A percentile compares a stretch with the other conserved stretches of the same genome.
Evolutionary conservation across 2,888 invertebrate genomes (phyloP).

Genomic region (Polydesmus complanatus): DNA sequence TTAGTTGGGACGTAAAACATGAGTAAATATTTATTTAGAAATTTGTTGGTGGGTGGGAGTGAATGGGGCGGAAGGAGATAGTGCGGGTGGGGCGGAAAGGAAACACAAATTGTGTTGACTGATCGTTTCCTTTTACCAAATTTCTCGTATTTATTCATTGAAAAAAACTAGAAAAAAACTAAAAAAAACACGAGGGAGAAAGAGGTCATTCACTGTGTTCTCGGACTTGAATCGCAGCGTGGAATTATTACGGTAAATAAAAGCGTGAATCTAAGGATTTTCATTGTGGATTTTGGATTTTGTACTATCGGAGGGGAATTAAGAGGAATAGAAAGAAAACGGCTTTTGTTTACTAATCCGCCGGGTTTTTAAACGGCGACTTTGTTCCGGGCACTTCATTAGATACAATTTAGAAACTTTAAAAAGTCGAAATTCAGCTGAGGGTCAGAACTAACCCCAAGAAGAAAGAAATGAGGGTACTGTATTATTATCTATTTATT

Average conservation of each 20-base stretch:
- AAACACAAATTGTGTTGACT: not conserved
- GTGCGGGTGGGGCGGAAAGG: not conserved
- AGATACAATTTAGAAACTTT: too few relatives aligned
- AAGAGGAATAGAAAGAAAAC: not conserved
- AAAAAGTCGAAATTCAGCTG: too few relatives aligned
- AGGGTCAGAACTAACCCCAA: too few relatives aligned
- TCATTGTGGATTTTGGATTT: too few relatives aligned
- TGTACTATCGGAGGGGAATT: not conserved
- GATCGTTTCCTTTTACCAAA: not conserved
- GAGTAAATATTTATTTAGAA: not conserved
- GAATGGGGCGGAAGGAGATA: not conserved
- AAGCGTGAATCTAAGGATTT: too few relatives aligned
- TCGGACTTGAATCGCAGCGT: not conserved
- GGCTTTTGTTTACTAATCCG: too few relatives aligned
- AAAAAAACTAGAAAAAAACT: not conserved
- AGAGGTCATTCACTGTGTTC: not conserved
- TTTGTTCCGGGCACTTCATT: too few relatives aligned
- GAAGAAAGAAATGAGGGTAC: too few relatives aligned
- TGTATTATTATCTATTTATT: too few relatives aligned
- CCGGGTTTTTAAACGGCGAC: too few relatives aligned
- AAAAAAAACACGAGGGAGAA: not conserved
- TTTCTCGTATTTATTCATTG: not conserved
- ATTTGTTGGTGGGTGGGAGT: not conserved
- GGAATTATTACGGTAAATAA: not conserved
- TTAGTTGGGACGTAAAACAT: not conserved